phyloP scores from a whole-genome alignment of 2,888 invertebrate species.

The Kryphioiulus occultus region DNA sequence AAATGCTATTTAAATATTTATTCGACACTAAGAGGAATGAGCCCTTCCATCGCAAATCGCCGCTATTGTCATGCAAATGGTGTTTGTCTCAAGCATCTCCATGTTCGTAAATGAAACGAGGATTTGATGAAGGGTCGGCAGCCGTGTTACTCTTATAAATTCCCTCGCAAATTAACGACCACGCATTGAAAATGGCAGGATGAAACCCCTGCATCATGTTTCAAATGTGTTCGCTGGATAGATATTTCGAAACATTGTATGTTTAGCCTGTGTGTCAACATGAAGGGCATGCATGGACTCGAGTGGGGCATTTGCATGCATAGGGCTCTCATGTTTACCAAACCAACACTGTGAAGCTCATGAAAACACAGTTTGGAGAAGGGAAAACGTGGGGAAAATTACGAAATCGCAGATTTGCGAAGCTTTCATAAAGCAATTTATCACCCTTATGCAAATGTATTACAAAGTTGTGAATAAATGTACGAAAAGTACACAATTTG shows the following conservation, averaged over 20 bases:
- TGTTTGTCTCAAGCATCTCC: background rate
- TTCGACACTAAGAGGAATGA: background rate
- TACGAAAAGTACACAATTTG: no score
- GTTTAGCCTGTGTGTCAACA: background rate
- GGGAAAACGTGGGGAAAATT: background rate
- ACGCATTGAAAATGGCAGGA: background rate
- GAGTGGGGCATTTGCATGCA: constrained; percentile 20
- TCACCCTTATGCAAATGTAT: background rate
- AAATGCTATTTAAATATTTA: background rate
- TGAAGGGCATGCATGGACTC: background rate
- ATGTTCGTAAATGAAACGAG: constrained; percentile 12
- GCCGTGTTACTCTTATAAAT: background rate
- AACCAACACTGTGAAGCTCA: background rate
- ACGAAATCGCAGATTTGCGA: background rate
- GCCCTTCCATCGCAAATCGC: background rate
- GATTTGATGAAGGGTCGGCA: constrained; percentile 31
- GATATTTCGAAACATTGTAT: background rate
- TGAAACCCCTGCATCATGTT: background rate
- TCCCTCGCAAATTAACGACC: background rate
- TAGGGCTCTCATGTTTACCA: constrained; percentile 25
- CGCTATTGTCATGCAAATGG: constrained; percentile 8
- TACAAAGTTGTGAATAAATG: no score
- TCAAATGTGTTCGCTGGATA: background rate
- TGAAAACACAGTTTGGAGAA: background rate
- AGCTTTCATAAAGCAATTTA: background rate